Conservation (phyloP, 2,113 vertebrate genomes). For the Corvus moneduloides region DNA sequence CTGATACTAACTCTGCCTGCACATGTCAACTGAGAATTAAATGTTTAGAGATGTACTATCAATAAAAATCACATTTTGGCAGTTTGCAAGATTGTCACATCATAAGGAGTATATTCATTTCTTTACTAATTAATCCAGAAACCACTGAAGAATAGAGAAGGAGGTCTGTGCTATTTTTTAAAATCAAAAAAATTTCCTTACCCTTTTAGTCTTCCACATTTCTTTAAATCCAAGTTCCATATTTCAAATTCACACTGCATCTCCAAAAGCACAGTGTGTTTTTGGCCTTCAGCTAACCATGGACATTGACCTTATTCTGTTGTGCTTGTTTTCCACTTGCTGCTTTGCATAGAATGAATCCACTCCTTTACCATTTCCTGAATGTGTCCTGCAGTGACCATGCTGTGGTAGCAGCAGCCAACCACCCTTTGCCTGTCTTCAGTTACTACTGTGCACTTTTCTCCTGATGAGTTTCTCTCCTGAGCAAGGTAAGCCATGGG, state of each 20-base stretch:
- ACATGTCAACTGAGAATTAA: neutral
- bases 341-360: neutral
- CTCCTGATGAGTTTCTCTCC: fast-evolving
- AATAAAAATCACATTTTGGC: neutral
- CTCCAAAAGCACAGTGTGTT: neutral
- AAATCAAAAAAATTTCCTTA: neutral
- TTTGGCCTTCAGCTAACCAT: neutral
- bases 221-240: neutral
- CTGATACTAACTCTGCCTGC: neutral
- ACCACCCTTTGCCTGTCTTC: neutral
- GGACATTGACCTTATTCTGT: neutral
- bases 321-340: neutral
- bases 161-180: neutral
- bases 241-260: neutral
- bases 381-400: fast-evolving
- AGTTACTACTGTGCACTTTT: fast-evolving
- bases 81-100: neutral
- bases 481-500: neutral
- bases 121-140: neutral
- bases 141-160: neutral
- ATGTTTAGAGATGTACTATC: neutral
- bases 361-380: neutral
- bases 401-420: neutral
- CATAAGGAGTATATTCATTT: neutral
- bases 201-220: neutral